These are phyloP conservation scores for Sandelia bainsii DNA, from an alignment of 2,797 vertebrate genomes.

Conservation along the genomic window DNA sequence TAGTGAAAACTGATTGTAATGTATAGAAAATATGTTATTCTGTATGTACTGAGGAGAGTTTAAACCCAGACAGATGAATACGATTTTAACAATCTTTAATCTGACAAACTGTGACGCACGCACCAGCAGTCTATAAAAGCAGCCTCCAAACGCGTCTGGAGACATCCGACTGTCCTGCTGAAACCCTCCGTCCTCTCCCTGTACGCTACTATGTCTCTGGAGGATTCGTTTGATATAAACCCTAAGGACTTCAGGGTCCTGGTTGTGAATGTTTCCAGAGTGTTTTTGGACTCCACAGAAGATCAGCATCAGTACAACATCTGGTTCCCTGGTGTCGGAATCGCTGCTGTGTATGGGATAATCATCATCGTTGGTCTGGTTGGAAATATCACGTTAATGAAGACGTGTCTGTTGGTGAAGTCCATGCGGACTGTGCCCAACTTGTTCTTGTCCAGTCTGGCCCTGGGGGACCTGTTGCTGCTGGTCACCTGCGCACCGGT, in stretches of 20 bases:
- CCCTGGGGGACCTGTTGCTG: slow-evolving; percentile 92
- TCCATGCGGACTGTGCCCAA: slow-evolving; percentile 95
- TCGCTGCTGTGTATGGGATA: slow-evolving; percentile 89
- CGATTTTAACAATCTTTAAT: neutral
- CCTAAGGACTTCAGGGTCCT: slow-evolving; percentile 28
- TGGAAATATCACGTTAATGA: slow-evolving; percentile 94
- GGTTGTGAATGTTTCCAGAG: slow-evolving; percentile 47
- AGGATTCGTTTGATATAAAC: slow-evolving; percentile 27
- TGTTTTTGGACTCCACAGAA: slow-evolving; percentile 2
- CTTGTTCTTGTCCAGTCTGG: slow-evolving; percentile 94
- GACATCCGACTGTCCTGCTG: neutral
- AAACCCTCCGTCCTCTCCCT: neutral
- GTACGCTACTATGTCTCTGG: slow-evolving; percentile 56
- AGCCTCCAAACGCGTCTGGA: slow-evolving; percentile 8
- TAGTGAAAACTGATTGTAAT: too few species aligned
- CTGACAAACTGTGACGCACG: slow-evolving; percentile 53
- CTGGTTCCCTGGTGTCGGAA: slow-evolving; percentile 83
- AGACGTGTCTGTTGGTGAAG: slow-evolving; percentile 89
- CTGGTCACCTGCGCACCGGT: slow-evolving; percentile 95
- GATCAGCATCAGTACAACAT: slow-evolving; percentile 50
- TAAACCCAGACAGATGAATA: neutral
- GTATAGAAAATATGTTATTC: too few species aligned
- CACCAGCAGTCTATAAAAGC: slow-evolving; percentile 50
- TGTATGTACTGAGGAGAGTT: too few species aligned
- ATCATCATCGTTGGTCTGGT: slow-evolving; percentile 92